Percentiles rank a stretch among this genome's conserved stretches.
These are phyloP conservation scores for Spermophilus dauricus DNA, from an alignment of 2,113 vertebrate genomes.

Conservation along the genomic window DNA sequence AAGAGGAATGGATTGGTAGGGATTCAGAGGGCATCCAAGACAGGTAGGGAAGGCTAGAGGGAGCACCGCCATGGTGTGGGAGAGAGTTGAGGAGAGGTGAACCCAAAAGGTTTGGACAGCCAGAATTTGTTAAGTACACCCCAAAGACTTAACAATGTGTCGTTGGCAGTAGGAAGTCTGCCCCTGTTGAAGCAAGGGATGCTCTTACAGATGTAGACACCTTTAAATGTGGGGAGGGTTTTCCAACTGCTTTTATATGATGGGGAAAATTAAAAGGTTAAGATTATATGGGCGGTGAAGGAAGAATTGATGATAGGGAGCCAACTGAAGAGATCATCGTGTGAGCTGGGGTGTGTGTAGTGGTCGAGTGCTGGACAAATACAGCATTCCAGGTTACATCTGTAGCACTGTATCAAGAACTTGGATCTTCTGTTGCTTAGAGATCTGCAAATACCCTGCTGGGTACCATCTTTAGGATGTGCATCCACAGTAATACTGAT, in stretches of 20 bases:
- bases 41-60: not conserved
- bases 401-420: not conserved
- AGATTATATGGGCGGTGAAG: not conserved
- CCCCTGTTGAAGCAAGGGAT: not conserved
- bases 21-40: not conserved
- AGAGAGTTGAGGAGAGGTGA: not conserved
- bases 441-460: not conserved
- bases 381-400: not conserved
- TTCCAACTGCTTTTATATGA: not conserved
- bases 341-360: not conserved
- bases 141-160: not conserved
- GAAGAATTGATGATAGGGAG: not conserved
- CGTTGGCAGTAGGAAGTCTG: not conserved
- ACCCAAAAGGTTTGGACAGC: not conserved
- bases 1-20: not conserved
- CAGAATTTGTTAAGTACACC: not conserved
- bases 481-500: not conserved
- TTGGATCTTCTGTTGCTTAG: not conserved
- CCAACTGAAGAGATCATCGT: not conserved
- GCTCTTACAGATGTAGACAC: not conserved
- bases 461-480: not conserved
- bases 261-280: not conserved
- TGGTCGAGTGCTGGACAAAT: not conserved
- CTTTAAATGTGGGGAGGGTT: not conserved
- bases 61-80: not conserved